Base-by-base conservation (phyloP, 2,113 vertebrate genomes). In the Rhodinocichla rosea region DNA sequence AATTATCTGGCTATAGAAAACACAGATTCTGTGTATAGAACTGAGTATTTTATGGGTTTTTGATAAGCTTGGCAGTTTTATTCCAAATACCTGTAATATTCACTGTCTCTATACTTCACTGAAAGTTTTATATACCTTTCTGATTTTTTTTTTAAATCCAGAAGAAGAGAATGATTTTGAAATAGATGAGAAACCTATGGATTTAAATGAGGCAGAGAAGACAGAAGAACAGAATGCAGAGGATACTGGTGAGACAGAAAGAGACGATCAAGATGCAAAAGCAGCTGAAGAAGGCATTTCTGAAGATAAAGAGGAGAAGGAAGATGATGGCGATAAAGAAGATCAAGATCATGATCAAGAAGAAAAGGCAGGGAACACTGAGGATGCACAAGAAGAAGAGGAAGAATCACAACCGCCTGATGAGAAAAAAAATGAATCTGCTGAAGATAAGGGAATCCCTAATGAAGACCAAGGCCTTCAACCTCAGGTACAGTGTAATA, bases 111-210 rank as follows among this genome's bases (percentile, higher is more conserved):
- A 5, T 57, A 62, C 5, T 39, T 91, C 53, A 47, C 49, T 81
- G 47, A 47, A 83, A 62, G 27, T 30, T 92, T 60, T 81, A 27
- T 69, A 11, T 79, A 12, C 13, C 7, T 84, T 87, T 21, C 67
- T 87, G 68, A 4, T 80, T 15, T 68, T 44, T 52, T 65, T 37
- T 59, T 55, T 55, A 68, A 55, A 89, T 50, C 28, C 65, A 98
- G 96, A 78, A 98, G 98, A 98, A 90, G 98, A 99, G 56, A 99
- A 99, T 97, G 98, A 98, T 30, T 98, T 99, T 73, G 99, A 99
- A 87, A 98, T 99, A 42, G 98, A 98, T 74, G 98, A 99, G 42
- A 98, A 98, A 89, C 67, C 96, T 69, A 40, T 89, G 75, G 98
- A 98, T 63, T 80, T 96, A 62, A 98, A 98, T 40, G 98, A 98